Conservation (phyloP, 1,140 invertebrate species). For the Diabrotica virgifera region DNA sequence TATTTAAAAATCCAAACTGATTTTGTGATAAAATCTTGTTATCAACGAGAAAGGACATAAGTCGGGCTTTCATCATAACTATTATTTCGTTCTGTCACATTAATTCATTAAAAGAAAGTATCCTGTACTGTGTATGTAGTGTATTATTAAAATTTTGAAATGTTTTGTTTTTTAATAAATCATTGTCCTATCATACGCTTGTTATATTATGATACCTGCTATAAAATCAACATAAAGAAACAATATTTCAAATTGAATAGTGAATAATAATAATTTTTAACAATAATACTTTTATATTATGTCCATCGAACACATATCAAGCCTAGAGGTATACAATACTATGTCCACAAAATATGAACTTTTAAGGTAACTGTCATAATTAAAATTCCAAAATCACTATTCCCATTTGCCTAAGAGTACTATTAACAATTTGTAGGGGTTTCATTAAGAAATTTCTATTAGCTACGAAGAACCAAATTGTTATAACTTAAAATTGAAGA, state of each 20-base stretch:
- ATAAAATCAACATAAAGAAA: not conserved
- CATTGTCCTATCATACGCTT: not conserved
- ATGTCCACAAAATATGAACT: not conserved
- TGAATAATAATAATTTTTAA: not conserved
- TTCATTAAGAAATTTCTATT: slow-evolving; percentile 11
- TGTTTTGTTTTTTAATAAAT: not conserved
- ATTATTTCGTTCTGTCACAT: too few species aligned
- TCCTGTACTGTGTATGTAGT: not conserved
- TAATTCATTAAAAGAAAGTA: not conserved
- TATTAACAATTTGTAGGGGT: not conserved
- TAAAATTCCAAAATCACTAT: not conserved
- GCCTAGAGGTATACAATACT: not conserved
- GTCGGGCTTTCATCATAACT: too few species aligned
- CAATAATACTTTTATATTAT: not conserved
- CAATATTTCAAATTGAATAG: not conserved
- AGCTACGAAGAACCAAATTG: slow-evolving; percentile 41
- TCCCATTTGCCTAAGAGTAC: not conserved
- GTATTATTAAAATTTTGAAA: not conserved
- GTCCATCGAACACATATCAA: not conserved
- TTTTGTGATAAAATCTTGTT: too few species aligned
- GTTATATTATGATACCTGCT: not conserved
- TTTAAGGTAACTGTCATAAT: not conserved
- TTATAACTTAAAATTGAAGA: too few species aligned
- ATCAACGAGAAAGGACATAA: too few species aligned
- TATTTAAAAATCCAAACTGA: too few species aligned